These are phyloP conservation scores for Ashinkailepas kermadecensis DNA, from an alignment of 2,888 invertebrate species.

Conservation along the genomic window DNA sequence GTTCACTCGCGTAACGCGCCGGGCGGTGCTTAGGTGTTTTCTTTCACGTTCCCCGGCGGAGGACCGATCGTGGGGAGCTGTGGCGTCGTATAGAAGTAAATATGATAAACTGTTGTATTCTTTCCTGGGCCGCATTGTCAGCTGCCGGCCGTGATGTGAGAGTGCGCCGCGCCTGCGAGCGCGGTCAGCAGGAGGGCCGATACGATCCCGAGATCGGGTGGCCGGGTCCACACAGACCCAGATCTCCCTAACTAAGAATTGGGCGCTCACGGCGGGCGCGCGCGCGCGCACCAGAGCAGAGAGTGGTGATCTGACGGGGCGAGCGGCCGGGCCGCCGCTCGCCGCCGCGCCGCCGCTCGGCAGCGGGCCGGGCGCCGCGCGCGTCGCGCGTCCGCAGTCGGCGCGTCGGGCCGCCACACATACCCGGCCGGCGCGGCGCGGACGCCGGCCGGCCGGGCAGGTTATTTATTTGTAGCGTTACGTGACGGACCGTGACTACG, in stretches of 20 bases:
- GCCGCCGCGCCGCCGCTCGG: too few species aligned
- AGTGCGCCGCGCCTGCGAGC: too few species aligned
- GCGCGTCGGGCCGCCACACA: too few species aligned
- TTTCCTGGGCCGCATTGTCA: constrained; percentile 19
- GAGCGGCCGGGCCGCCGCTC: background rate
- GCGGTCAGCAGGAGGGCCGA: background rate
- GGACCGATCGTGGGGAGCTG: background rate
- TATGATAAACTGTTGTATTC: constrained; percentile 22
- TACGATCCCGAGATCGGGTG: background rate
- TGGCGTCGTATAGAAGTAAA: constrained; percentile 16
- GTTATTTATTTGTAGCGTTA: constrained; percentile 19
- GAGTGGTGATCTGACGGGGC: background rate
- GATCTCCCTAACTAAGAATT: background rate
- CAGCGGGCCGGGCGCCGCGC: too few species aligned
- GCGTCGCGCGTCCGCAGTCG: too few species aligned
- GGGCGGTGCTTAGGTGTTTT: constrained; percentile 16
- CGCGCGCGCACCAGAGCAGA: background rate
- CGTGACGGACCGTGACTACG: background rate
- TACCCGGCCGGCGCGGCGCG: background rate
- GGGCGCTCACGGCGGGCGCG: background rate
- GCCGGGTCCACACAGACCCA: background rate
- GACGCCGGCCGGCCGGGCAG: background rate
- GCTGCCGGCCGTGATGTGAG: background rate
- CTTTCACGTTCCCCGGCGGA: constrained; percentile 2
- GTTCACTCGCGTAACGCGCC: background rate